Evolutionary conservation across 1,140 invertebrate genomes (phyloP), one percentile per base, ranked within the genome.

Genomic region (Drosophila takahashii): DNA sequence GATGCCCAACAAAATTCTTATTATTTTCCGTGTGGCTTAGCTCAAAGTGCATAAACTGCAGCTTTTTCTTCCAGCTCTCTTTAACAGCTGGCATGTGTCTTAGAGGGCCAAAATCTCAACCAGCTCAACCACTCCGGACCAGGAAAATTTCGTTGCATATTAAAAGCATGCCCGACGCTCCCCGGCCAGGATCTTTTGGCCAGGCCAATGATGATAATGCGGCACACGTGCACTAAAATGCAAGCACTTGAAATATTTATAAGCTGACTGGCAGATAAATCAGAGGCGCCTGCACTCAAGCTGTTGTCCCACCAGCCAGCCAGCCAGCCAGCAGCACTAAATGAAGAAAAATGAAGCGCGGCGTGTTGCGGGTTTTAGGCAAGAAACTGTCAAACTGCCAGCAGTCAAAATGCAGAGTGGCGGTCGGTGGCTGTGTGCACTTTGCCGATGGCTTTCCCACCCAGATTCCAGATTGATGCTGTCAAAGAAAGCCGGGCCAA

Each of bases 191-290:
- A 41, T 42, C 39, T 27, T 52, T 58, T 50, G 51, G 37, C 18
- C 27, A 41, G 53, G 41, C 50, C 65, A 67, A 64, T 76, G 75
- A 86, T 67, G 83, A 83, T 74, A 89, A 89, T 89, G 84, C 71
- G 57, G 79, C 83, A 89, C 84, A 87, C 84, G 84, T 87, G 84
- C 84, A 89, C 59, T 59, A 87, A 87, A 87, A 83, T 87, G 85
- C 84, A 84, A 71, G 77, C 67, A 89, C 84, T 89, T 87, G 81
- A 84, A 87, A 87, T 87, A 87, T 87, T 89, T 80, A 87, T 89
- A 80, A 89, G 85, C 61, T 77, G 65, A 64, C 69, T 79, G 60
- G 22, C 45, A 84, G 69, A 89, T 87, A 89, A 84, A 89, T 89
- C 84, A 89, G 71, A 64, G 71, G 54, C 67, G 60, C 56, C 81